Base-by-base conservation (phyloP, 2,113 vertebrate genomes). In the Phaethon lepturus region DNA sequence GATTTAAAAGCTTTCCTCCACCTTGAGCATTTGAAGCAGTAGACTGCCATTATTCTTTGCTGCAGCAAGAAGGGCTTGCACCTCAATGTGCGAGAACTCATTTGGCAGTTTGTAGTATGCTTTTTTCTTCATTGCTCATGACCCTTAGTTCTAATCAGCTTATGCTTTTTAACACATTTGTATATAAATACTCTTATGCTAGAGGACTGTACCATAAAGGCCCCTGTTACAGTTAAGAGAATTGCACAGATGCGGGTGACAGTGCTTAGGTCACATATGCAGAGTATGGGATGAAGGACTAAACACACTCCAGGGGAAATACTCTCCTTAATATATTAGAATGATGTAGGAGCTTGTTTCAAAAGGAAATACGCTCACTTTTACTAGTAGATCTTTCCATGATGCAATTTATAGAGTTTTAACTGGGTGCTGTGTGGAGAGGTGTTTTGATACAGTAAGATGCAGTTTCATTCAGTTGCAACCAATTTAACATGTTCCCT, bases 241-340 rank as follows among this genome's bases (percentile, higher is more conserved):
- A 8, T n/a, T 66, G 62, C n/a, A 45, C 17, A 75, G n/a, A 25
- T 74, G 31, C 16, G 31, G 33, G 23, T 49, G 45, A 24, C 14
- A 11, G 2, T 53, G 44, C 33, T 49, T 3, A 1, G 24, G 28
- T 75, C 35, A 5, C 31, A 2, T n/a, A 19, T 7, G 26, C n/a
- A 7, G 28, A 50, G 7, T 25, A 12, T 45, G 40, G 45, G 40
- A 20, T 69, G 63, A 73, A 74, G 66, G 50, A 52, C 49, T 79
- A 55, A 71, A 24, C 56, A 38, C 15, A 40, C 24, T 72, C 29
- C 53, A 56, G 68, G 67, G 53, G 63, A 50, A 55, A 13, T 18
- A 14, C 16, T 75, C 9, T 56, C 23, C 26, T 60, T 66, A 23
- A 23, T n/a, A 7, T 18, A 24, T 66, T n/a, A 56, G 7, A 29